These are phyloP conservation scores for Sebastes vulpes DNA, from an alignment of 2,797 vertebrate species.

Conservation along the genomic window DNA sequence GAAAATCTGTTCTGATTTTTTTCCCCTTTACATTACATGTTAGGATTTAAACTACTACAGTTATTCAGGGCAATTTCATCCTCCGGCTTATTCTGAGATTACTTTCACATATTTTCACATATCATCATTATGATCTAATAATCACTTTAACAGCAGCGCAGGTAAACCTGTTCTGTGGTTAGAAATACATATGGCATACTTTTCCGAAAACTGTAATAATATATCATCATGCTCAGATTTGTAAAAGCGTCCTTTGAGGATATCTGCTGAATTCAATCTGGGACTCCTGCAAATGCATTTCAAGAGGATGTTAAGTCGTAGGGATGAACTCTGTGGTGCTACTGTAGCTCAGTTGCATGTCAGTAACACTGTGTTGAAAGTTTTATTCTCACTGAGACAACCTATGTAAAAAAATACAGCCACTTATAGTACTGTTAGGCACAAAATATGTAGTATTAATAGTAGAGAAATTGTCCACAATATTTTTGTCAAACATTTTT, in stretches of 20 bases:
- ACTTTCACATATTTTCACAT: not conserved
- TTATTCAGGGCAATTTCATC: not conserved
- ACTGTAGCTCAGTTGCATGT: not conserved
- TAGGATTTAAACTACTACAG: not conserved
- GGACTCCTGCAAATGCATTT: not conserved
- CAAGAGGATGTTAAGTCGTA: not conserved
- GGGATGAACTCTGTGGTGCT: not conserved
- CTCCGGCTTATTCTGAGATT: not conserved
- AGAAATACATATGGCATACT: not conserved
- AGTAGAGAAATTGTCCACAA: not conserved
- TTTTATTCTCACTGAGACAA: not conserved
- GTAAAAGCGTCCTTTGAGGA: not conserved
- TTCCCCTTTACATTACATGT: not conserved
- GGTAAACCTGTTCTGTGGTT: not conserved
- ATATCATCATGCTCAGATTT: not conserved
- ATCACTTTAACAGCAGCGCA: not conserved
- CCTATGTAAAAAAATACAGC: not conserved
- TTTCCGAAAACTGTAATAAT: not conserved
- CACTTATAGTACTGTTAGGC: not conserved
- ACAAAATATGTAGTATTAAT: not conserved
- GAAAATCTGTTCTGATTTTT: not conserved
- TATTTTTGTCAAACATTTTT: not conserved
- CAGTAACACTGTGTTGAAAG: not conserved
- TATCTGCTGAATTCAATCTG: not conserved
- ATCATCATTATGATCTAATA: constrained; percentile 2